These are phyloP conservation scores for Pangasius larnaudii DNA, from an alignment of 2,797 vertebrate species.

Conservation along the genomic window DNA sequence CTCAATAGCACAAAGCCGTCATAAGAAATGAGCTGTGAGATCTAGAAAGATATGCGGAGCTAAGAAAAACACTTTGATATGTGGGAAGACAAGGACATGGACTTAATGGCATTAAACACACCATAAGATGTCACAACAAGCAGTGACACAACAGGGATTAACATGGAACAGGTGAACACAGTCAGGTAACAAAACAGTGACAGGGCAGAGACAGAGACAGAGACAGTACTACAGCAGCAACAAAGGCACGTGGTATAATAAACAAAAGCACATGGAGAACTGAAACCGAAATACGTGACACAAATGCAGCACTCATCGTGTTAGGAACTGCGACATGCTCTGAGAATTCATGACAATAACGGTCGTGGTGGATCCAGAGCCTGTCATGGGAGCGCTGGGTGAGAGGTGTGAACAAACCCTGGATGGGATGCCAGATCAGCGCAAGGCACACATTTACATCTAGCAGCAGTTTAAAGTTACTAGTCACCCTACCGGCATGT, in stretches of 20 bases:
- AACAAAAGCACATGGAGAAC: not conserved
- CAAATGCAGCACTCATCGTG: not conserved
- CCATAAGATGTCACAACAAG: not conserved
- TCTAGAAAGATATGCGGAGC: not conserved
- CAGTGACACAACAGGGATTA: not conserved
- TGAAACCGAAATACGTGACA: not conserved
- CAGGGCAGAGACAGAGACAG: not conserved
- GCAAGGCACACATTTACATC: not conserved
- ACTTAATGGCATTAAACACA: not conserved
- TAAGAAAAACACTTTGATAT: not conserved
- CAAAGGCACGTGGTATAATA: not conserved
- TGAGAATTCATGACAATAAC: not conserved
- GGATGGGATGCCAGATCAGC: not conserved
- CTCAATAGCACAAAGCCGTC: not conserved
- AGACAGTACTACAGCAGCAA: too few species aligned
- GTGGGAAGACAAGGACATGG: not conserved
- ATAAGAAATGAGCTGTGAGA: not conserved
- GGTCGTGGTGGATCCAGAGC: not conserved
- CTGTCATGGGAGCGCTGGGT: not conserved
- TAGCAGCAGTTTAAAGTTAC: too few species aligned
- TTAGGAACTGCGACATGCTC: not conserved
- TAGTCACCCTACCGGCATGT: not conserved
- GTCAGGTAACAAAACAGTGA: not conserved
- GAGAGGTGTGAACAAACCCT: not conserved
- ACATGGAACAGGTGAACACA: not conserved